A percentile compares a stretch with the other conserved stretches of the same genome.
Evolutionary conservation across 2,888 invertebrate genomes (phyloP).

Genomic region (Tubulanus polymorphus): DNA sequence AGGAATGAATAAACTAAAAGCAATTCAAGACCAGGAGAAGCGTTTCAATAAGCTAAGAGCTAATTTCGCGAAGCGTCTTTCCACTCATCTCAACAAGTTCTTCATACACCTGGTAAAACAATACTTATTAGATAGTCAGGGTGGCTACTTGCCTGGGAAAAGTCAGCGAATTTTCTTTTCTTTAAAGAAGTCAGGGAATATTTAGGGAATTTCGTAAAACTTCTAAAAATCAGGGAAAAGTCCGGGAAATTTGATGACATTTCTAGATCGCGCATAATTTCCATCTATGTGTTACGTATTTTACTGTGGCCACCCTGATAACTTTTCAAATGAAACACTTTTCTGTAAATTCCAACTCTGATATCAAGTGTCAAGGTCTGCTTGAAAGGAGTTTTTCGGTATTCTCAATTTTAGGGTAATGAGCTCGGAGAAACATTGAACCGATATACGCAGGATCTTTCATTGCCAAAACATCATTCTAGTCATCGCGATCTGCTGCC

Average conservation of each 20-base stretch:
- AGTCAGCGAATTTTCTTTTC: no score
- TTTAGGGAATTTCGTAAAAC: no score
- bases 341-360: constrained; percentile 1
- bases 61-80: constrained; percentile 77
- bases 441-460: constrained; percentile 55
- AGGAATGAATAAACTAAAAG: constrained; percentile 60
- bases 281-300: no score
- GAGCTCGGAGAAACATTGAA: constrained; percentile 66
- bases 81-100: constrained; percentile 87
- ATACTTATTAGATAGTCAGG: no score
- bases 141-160: no score
- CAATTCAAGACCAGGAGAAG: constrained; percentile 76
- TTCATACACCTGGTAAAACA: constrained; percentile 90
- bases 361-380: not conserved
- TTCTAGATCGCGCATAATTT: no score
- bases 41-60: constrained; percentile 72
- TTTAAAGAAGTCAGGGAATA: no score
- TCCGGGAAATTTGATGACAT: no score
- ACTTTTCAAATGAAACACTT: no score
- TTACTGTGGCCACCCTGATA: no score
- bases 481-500: constrained; percentile 83
- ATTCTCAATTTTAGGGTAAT: constrained; percentile 58
- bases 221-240: no score
- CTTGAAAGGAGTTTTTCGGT: not conserved
- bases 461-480: constrained; percentile 70